These are phyloP conservation scores for Oncorhynchus masou DNA, from an alignment of 2,113 vertebrate genomes.

Conservation along the genomic window DNA sequence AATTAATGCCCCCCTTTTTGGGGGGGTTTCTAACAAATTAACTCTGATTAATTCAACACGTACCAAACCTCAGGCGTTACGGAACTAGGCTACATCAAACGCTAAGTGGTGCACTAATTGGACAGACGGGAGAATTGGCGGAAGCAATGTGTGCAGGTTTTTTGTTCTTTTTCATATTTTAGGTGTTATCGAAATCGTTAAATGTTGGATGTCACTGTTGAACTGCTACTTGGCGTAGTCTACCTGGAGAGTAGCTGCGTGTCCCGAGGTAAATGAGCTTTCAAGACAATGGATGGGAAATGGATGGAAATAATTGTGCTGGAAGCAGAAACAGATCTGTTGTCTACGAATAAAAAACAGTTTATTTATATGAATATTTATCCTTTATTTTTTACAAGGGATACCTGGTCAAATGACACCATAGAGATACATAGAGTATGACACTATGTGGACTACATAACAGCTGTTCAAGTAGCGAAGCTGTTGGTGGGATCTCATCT, in stretches of 20 bases:
- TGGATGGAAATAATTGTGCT: not conserved
- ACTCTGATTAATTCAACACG: conserved; percentile 64
- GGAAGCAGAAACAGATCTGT: not conserved
- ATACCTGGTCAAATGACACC: too few relatives aligned
- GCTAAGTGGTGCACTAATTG: conserved; percentile 57
- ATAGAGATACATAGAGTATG: too few relatives aligned
- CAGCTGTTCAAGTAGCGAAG: too few relatives aligned
- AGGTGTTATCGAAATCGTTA: conserved; percentile 1
- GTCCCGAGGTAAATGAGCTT: not conserved
- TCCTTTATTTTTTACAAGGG: too few relatives aligned
- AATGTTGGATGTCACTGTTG: not conserved
- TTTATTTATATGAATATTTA: too few relatives aligned
- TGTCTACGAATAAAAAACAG: too few relatives aligned
- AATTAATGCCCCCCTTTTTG: conserved; percentile 32
- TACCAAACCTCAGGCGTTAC: conserved; percentile 30
- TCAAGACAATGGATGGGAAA: not conserved
- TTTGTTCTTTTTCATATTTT: not conserved
- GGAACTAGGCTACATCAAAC: conserved; percentile 20
- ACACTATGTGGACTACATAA: too few relatives aligned
- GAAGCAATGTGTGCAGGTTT: conserved; percentile 21
- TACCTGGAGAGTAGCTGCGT: too few relatives aligned
- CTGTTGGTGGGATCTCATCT: too few relatives aligned
- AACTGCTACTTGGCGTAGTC: too few relatives aligned
- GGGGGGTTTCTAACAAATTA: conserved; percentile 63
- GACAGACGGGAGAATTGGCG: conserved; percentile 28